Evolutionary conservation across 37 sponge, comb jelly and placozoan genomes (phyloP).

Genomic region (Haliclona indistincta): DNA sequence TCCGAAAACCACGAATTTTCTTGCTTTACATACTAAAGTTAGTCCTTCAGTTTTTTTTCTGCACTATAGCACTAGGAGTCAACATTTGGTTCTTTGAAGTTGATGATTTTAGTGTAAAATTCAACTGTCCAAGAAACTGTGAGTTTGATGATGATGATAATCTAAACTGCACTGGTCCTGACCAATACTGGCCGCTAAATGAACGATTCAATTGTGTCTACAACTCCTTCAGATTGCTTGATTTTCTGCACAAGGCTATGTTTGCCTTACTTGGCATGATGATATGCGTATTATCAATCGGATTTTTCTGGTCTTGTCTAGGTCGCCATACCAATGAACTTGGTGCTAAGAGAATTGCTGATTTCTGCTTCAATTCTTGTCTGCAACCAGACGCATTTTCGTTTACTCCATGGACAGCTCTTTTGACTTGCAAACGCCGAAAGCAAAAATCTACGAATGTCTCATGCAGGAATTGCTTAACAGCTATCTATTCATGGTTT

Average conservation of each 20-base stretch:
- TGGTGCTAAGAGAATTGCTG: conserved; percentile 31
- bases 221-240: background rate
- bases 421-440: too few relatives aligned
- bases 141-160: too few relatives aligned
- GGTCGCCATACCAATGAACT: conserved; percentile 38
- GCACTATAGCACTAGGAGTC: background rate
- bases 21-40: conserved; percentile 33
- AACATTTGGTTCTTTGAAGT: background rate
- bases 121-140: conserved; percentile 21
- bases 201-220: conserved; percentile 5
- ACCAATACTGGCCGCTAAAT: background rate
- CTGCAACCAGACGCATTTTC: conserved; percentile 29
- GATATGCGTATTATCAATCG: background rate
- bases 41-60: conserved; percentile 3
- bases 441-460: too few relatives aligned
- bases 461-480: too few relatives aligned
- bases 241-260: conserved; percentile 10
- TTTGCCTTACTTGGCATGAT: conserved; percentile 10
- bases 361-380: conserved; percentile 34
- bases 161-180: background rate
- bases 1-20: conserved; percentile 31
- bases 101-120: conserved; percentile 8
- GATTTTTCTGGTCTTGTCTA: conserved; percentile 37
- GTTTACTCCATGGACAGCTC: background rate
- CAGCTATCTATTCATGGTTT: too few relatives aligned